Base-by-base conservation (phyloP, 1,140 invertebrate species). In the Sycophaga agraensis region DNA sequence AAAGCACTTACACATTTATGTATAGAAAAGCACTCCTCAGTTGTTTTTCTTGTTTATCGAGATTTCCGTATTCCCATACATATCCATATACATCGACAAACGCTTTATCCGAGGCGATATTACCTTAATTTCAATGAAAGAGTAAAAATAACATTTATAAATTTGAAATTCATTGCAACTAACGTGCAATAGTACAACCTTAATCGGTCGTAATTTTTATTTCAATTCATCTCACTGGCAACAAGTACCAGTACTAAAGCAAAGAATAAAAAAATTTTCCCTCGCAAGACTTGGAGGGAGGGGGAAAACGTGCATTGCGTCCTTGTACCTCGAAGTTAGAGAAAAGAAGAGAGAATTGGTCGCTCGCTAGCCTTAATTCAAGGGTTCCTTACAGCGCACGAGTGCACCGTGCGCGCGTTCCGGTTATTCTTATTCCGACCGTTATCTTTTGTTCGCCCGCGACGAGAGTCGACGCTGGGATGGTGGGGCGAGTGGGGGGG, bases 361-460 rank as follows among this genome's bases (percentile, higher is more conserved):
- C 16, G 16, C 35, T 7, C 28, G 43, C 51, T 31, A 53, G 35
- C 17, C 43, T 57, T 50, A 50, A 63, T 63, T 63, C 46, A 35
- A 63, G 35, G 51, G 54, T 26, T 57, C 34, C 24, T 45, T 22
- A 12, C 42, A 19, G 26, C 24, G 24, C 26, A 43, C 35, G 26
- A 56, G 53, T 57, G 34, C 43, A 40, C 50, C 19, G 7, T 26
- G 9, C 14, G 31, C 53, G n/a, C 39, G 26, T 60, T 55, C 39
- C 40, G 60, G 59, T 68, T 67, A 72, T 65, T 70, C 68, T 72
- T 66, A 70, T 64, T 62, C 62, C 50, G 53, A 53, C 65, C 66
- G 62, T 73, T 68, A 66, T 69, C 71, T 69, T 73, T 73, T 73
- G 71, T 74, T 70, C 65, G 31, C 34, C 11, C 34, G 9, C 17